Evolutionary conservation across 2,113 vertebrate species (phyloP).

Genomic region (Heptranchias perlo): DNA sequence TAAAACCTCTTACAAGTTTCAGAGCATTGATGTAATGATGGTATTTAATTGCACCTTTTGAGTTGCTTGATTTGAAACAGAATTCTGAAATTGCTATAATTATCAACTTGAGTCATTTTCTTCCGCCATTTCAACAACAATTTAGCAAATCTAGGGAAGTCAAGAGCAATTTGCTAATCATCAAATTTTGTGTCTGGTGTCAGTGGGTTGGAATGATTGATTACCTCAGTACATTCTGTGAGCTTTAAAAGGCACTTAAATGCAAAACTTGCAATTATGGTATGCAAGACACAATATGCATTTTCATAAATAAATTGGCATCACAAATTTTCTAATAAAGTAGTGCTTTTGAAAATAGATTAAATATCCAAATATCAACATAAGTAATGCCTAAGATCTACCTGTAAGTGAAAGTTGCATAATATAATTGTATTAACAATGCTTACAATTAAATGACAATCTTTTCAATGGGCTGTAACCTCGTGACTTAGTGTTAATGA

Average conservation of each 20-base stretch:
- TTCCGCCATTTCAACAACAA: slow-evolving; percentile 18
- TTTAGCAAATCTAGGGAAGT: slow-evolving; percentile 15
- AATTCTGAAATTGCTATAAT: slow-evolving; percentile 32
- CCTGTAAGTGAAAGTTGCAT: neutral
- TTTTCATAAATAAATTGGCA: neutral
- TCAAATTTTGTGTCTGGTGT: slow-evolving; percentile 9
- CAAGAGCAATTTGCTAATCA: slow-evolving; percentile 26
- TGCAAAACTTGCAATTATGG: neutral
- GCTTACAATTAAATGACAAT: neutral
- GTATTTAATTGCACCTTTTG: slow-evolving; percentile 25
- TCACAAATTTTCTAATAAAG: neutral
- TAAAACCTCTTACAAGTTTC: neutral
- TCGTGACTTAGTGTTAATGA: neutral
- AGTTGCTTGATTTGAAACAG: slow-evolving; percentile 26
- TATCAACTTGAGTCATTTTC: neutral
- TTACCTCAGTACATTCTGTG: neutral
- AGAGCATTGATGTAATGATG: neutral
- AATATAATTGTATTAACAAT: too few species aligned
- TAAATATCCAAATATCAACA: neutral
- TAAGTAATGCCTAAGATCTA: neutral
- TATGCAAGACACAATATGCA: neutral
- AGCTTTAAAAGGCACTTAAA: slow-evolving; percentile 5
- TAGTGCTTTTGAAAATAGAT: neutral
- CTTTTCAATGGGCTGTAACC: neutral
- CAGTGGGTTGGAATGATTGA: neutral